Conservation (phyloP, 2,888 invertebrate genomes). For the Ectropis crepuscularia region DNA sequence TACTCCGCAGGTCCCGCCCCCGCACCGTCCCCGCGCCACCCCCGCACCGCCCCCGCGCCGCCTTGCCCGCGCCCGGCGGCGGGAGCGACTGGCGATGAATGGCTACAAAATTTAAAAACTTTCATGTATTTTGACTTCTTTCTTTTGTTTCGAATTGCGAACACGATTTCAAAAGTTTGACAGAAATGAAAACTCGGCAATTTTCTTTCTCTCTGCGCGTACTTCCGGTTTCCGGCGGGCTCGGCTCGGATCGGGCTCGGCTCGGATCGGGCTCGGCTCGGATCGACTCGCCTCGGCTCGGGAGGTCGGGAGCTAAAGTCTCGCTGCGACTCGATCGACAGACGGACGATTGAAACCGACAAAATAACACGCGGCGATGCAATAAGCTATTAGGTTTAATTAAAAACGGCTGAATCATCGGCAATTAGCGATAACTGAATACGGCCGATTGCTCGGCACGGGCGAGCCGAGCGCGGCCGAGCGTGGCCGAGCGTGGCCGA, state of each 20-base stretch:
- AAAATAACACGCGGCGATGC: constrained; percentile 30
- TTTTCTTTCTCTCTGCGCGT: constrained; percentile 33
- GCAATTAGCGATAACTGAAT: constrained; percentile 48
- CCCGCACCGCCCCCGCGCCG: neutral
- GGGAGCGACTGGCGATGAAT: constrained; percentile 14
- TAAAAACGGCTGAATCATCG: constrained; percentile 46
- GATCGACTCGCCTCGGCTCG: too few relatives aligned
- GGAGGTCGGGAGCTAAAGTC: neutral
- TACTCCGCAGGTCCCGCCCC: constrained; percentile 34
- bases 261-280: too few relatives aligned
- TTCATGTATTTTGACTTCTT: constrained; percentile 35
- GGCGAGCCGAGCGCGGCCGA: neutral
- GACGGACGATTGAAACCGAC: constrained; percentile 37
- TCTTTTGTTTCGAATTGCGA: constrained; percentile 39
- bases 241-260: too few relatives aligned
- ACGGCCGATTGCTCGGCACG: constrained; percentile 12
- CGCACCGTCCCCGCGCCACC: neutral
- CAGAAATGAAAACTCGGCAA: constrained; percentile 35
- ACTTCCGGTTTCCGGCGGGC: constrained; percentile 19
- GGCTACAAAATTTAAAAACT: constrained; percentile 25
- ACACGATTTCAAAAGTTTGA: constrained; percentile 35
- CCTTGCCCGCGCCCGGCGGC: neutral
- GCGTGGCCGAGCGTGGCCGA: neutral
- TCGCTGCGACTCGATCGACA: constrained; percentile 31
- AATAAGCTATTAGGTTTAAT: constrained; percentile 45